These are phyloP conservation scores for Acleris holmiana DNA, from an alignment of 2,888 invertebrate genomes.

Conservation along the genomic window DNA sequence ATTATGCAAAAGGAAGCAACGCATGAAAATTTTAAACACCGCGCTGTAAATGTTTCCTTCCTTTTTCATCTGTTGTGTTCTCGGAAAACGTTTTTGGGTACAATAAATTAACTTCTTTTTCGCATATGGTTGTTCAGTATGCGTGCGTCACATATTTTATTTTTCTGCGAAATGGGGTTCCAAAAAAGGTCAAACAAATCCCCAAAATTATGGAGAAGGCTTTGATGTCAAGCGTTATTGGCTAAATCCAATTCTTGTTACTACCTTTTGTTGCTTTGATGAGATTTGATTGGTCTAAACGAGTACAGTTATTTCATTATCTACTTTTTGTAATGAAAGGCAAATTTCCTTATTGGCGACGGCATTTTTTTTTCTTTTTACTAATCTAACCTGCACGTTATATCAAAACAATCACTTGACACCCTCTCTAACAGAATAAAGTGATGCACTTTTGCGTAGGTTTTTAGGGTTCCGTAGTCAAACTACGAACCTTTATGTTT, in stretches of 20 bases:
- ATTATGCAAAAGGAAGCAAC: constrained; percentile 24
- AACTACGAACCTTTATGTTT: no score
- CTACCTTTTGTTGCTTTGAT: constrained; percentile 7
- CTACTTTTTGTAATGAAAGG: background rate
- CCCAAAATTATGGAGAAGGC: constrained; percentile 13
- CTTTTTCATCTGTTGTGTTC: constrained; percentile 27
- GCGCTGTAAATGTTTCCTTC: constrained; percentile 30
- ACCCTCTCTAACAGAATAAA: no score
- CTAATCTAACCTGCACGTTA: no score
- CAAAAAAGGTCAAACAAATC: constrained; percentile 29
- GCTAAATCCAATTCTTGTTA: background rate
- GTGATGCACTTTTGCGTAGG: no score
- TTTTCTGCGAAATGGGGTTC: background rate
- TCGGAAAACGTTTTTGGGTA: constrained; percentile 23
- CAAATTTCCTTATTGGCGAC: background rate
- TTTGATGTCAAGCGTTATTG: constrained; percentile 26
- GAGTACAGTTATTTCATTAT: constrained; percentile 6
- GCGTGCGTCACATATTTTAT: constrained; percentile 20
- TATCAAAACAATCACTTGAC: no score
- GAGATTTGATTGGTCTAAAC: constrained; percentile 15
- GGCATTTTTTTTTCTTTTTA: background rate
- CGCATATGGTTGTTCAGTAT: constrained; percentile 17
- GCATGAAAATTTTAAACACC: constrained; percentile 28
- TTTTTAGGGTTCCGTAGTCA: no score
- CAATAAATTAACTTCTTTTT: constrained; percentile 26